A percentile compares a stretch with the other conserved stretches of the same genome.
Evolutionary conservation across 1,140 invertebrate species (phyloP).

Genomic region (Trichoplusia ni): DNA sequence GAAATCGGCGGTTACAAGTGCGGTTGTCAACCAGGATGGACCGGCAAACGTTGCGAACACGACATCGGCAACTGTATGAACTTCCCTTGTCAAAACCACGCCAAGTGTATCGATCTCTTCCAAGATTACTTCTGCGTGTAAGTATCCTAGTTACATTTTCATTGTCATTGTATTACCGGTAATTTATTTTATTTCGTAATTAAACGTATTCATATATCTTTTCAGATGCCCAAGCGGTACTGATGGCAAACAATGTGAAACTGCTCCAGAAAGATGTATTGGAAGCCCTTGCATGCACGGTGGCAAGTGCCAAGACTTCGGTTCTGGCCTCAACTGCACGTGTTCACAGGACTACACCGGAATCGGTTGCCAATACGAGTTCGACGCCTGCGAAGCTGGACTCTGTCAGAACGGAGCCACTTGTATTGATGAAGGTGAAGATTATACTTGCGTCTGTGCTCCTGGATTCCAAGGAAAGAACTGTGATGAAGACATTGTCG

Average conservation of each 20-base stretch:
- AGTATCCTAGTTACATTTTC: conserved; percentile 79
- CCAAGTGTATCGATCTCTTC: conserved; percentile 95
- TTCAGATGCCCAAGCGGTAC: conserved; percentile 93
- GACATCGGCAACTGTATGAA: conserved; percentile 94
- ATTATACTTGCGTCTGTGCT: conserved; percentile 93
- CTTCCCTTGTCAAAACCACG: conserved; percentile 95
- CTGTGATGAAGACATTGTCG: conserved; percentile 95
- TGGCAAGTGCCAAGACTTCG: conserved; percentile 96
- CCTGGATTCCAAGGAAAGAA: conserved; percentile 93
- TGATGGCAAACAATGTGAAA: conserved; percentile 97
- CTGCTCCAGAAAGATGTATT: conserved; percentile 96
- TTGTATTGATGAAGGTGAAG: conserved; percentile 91
- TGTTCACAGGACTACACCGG: conserved; percentile 93
- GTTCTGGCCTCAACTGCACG: conserved; percentile 96
- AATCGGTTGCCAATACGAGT: conserved; percentile 96
- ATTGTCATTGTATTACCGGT: too few relatives aligned
- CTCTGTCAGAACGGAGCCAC: conserved; percentile 96
- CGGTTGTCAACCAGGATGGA: conserved; percentile 93
- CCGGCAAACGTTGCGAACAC: conserved; percentile 91
- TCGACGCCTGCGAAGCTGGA: conserved; percentile 93
- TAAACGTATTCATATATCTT: not conserved
- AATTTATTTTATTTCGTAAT: too few relatives aligned
- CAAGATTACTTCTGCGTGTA: conserved; percentile 98
- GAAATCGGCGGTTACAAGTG: conserved; percentile 93
- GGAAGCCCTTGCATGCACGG: conserved; percentile 98